phyloP scores from a whole-genome alignment of 1,140 invertebrate species.

The Daktulosphaira vitifoliae region DNA sequence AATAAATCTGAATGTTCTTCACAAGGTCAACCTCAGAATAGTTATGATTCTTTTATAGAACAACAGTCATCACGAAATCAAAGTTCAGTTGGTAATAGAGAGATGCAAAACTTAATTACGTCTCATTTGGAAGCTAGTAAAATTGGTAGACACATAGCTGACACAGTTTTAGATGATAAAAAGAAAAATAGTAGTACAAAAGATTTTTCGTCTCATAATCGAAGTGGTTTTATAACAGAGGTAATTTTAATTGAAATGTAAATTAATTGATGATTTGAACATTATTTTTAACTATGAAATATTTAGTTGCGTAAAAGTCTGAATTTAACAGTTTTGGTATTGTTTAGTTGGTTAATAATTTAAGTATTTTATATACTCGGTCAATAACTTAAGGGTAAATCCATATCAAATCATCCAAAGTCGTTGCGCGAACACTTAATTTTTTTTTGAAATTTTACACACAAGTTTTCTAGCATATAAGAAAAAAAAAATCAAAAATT shows the following conservation, averaged over 20 bases:
- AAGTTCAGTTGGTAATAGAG: constrained; percentile 38
- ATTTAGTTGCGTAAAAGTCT: too few species aligned
- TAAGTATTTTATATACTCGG: too few species aligned
- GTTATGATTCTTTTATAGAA: constrained; percentile 47
- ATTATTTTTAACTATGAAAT: background rate
- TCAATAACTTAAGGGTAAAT: too few species aligned
- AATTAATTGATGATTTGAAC: background rate
- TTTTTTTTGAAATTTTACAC: too few species aligned
- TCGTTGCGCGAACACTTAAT: too few species aligned
- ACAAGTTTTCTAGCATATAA: too few species aligned
- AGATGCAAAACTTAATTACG: constrained; percentile 60
- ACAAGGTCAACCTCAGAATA: constrained; percentile 38
- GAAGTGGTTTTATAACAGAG: background rate
- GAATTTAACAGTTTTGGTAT: too few species aligned
- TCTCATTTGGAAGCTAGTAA: constrained; percentile 68
- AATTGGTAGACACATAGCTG: constrained; percentile 67
- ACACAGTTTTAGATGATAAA: constrained; percentile 56
- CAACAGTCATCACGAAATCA: constrained; percentile 21
- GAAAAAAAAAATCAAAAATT: too few species aligned
- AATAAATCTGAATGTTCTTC: constrained; percentile 43
- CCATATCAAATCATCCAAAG: too few species aligned
- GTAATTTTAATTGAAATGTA: background rate
- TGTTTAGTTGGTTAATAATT: too few species aligned
- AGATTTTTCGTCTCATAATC: constrained; percentile 46
- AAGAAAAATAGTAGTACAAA: constrained; percentile 45